phyloP scores from a whole-genome alignment of 2,113 vertebrate species.

The Silurus glanis region DNA sequence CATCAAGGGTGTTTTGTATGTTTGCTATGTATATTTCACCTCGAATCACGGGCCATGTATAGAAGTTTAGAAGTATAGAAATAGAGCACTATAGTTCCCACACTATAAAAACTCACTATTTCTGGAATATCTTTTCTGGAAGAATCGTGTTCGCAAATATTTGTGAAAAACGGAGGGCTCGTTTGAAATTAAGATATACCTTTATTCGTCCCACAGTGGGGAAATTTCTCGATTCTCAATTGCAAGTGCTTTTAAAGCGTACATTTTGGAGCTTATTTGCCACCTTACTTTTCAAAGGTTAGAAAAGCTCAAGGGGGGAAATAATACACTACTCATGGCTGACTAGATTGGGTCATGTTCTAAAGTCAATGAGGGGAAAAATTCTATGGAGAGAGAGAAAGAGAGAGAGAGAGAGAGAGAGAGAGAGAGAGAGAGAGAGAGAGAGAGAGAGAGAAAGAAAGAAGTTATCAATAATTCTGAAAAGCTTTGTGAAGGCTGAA shows the following conservation, averaged over 20 bases:
- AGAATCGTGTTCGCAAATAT: neutral
- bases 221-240: neutral
- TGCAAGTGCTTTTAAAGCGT: constrained; percentile 52
- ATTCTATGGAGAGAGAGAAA: neutral
- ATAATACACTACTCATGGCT: constrained; percentile 14
- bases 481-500: neutral
- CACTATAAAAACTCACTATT: neutral
- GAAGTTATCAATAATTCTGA: neutral
- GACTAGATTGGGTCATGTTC: constrained; percentile 18
- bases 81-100: neutral
- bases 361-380: constrained; percentile 3
- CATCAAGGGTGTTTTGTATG: neutral
- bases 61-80: neutral
- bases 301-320: constrained; percentile 5
- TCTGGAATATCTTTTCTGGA: neutral
- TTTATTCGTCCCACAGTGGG: neutral
- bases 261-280: constrained; percentile 31
- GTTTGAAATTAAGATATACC: too few species aligned
- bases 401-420: neutral
- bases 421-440: neutral
- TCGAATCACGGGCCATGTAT: neutral
- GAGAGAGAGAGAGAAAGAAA: neutral
- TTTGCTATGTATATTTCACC: neutral
- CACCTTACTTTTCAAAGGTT: constrained; percentile 51
- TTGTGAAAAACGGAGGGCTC: neutral